A percentile compares a stretch with the other conserved stretches of the same genome.
Conservation (phyloP, 1,140 invertebrate species). For the Conus ventricosus region DNA sequence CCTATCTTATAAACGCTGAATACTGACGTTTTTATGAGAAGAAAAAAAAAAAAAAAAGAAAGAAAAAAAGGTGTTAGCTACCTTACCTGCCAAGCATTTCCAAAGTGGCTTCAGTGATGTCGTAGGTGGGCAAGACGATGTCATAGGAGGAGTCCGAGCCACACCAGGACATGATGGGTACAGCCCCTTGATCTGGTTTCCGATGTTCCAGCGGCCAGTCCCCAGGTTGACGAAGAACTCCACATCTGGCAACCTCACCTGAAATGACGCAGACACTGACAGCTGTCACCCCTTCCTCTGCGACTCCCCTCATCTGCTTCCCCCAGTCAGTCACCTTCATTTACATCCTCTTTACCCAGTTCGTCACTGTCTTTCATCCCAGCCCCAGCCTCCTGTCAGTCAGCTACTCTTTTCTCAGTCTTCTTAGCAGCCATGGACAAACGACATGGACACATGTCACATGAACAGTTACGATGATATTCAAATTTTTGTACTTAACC, state of each 20-base stretch:
- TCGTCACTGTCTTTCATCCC: too few relatives aligned
- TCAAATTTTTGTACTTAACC: too few relatives aligned
- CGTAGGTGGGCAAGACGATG: constrained; percentile 96
- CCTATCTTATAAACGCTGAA: background rate
- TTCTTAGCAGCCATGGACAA: too few relatives aligned
- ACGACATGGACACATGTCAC: too few relatives aligned
- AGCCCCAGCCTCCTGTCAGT: too few relatives aligned
- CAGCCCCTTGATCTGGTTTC: constrained; percentile 71
- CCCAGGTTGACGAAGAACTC: constrained; percentile 94
- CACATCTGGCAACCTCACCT: constrained; percentile 85
- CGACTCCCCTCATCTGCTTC: too few relatives aligned
- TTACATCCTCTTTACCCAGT: too few relatives aligned
- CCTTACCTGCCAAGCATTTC: constrained; percentile 91
- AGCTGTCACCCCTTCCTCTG: too few relatives aligned
- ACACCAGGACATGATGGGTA: constrained; percentile 98
- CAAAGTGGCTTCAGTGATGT: constrained; percentile 92
- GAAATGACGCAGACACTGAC: background rate
- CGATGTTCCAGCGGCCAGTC: constrained; percentile 89
- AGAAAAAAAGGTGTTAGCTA: background rate
- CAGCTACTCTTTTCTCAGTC: too few relatives aligned
- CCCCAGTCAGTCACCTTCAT: too few relatives aligned
- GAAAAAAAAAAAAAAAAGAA: background rate
- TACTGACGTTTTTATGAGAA: background rate
- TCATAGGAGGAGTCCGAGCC: constrained; percentile 89
- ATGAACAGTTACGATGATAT: too few relatives aligned